A percentile compares a stretch with the other conserved stretches of the same genome.
Evolutionary conservation across 2,888 invertebrate species (phyloP).

Genomic region (Cheiracanthium punctorium): DNA sequence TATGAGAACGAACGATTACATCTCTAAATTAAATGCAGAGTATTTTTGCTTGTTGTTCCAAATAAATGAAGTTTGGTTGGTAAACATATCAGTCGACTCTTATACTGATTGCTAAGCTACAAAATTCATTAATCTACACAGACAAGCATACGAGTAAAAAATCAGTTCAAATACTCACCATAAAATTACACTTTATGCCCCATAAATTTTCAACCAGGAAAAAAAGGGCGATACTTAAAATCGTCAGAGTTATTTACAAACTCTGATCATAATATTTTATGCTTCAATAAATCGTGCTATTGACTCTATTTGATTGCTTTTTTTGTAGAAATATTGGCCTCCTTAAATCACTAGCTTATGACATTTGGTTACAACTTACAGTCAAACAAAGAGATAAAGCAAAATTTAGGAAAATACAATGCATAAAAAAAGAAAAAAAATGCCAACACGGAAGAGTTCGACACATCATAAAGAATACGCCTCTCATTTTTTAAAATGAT

Average conservation of each 20-base stretch:
- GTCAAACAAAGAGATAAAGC: background rate
- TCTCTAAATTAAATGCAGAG: too few relatives aligned
- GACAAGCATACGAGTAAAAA: background rate
- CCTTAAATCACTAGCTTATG: constrained; percentile 20
- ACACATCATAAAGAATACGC: too few relatives aligned
- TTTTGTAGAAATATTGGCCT: constrained; percentile 6
- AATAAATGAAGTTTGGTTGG: too few relatives aligned
- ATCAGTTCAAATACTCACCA: background rate
- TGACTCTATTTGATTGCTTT: constrained; percentile 1
- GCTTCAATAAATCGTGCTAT: constrained; percentile 42
- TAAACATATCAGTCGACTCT: too few relatives aligned
- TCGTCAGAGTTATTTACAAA: constrained; percentile 47
- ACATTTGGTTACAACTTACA: background rate
- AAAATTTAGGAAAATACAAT: background rate
- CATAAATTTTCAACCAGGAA: background rate
- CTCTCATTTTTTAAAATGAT: too few relatives aligned
- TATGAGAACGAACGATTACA: too few relatives aligned
- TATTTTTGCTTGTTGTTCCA: too few relatives aligned
- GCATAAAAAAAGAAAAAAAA: too few relatives aligned
- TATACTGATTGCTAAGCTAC: too few relatives aligned
- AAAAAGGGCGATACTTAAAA: background rate
- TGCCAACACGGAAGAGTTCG: too few relatives aligned
- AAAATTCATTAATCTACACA: background rate
- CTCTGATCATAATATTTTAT: constrained; percentile 38
- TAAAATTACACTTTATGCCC: constrained; percentile 26